Evolutionary conservation across 2,113 vertebrate genomes (phyloP).

Genomic region (Callipepla squamata): DNA sequence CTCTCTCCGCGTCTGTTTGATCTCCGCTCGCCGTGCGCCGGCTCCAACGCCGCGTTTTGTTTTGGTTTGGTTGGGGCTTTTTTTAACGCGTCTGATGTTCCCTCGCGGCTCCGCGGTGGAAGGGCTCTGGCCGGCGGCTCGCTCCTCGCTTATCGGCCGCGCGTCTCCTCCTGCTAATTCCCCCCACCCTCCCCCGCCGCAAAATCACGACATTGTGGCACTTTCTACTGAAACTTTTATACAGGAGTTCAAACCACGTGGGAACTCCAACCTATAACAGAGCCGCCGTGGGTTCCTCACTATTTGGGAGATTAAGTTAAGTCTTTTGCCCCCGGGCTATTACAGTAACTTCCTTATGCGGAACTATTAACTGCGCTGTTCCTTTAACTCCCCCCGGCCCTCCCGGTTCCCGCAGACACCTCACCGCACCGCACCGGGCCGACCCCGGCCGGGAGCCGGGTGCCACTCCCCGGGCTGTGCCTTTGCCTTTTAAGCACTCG

Average conservation of each 20-base stretch:
- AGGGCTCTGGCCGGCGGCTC: conserved; percentile 69
- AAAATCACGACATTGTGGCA: conserved; percentile 79
- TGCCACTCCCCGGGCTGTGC: not conserved
- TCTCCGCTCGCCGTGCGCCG: conserved; percentile 68
- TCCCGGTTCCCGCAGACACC: conserved; percentile 21
- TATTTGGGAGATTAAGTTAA: conserved; percentile 75
- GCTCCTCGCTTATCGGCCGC: conserved; percentile 53
- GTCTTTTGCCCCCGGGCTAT: conserved; percentile 66
- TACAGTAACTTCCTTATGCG: conserved; percentile 73
- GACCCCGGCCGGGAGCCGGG: not conserved
- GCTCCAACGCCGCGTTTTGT: conserved; percentile 59
- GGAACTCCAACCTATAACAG: conserved; percentile 83
- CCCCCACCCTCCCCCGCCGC: not conserved
- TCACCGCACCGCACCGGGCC: not conserved
- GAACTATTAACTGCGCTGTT: conserved; percentile 64
- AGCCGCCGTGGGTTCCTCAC: conserved; percentile 73
- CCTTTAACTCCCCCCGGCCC: conserved; percentile 43
- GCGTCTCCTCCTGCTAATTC: conserved; percentile 50
- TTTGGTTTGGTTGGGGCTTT: conserved; percentile 6
- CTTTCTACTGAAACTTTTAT: conserved; percentile 88
- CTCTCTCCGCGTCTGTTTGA: conserved; percentile 47
- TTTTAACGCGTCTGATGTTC: conserved; percentile 68
- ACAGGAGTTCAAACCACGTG: conserved; percentile 88
- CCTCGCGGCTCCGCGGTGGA: conserved; percentile 56
- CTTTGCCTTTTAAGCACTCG: conserved; percentile 42